Evolutionary conservation across 2,113 vertebrate genomes (phyloP).

Genomic region (Campylorhamphus procurvoides): DNA sequence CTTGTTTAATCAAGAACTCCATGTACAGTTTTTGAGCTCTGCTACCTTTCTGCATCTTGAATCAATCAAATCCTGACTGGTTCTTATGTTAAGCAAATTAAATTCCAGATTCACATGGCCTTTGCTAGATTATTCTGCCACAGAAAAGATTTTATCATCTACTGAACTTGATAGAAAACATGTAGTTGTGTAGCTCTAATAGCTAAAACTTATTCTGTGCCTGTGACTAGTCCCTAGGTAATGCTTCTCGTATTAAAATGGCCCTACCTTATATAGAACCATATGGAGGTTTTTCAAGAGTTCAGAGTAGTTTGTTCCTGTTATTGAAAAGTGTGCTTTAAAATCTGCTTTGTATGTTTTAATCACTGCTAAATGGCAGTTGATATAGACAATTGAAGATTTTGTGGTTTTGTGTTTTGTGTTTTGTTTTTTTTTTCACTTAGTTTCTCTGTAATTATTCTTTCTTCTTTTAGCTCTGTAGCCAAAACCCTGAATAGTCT

Average conservation of each 20-base stretch:
- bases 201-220: neutral
- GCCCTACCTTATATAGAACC: neutral
- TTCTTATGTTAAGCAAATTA: conserved; percentile 49
- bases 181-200: neutral
- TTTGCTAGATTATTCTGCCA: conserved; percentile 17
- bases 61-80: conserved; percentile 43
- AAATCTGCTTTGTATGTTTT: neutral
- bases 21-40: conserved; percentile 10
- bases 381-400: neutral
- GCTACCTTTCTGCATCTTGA: conserved; percentile 30
- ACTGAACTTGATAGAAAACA: conserved; percentile 1
- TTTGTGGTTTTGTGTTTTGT: neutral
- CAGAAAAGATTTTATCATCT: neutral
- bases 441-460: neutral
- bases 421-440: neutral
- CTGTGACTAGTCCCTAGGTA: neutral
- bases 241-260: neutral
- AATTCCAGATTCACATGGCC: conserved; percentile 18
- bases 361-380: neutral
- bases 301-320: neutral
- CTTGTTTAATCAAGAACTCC: conserved; percentile 50
- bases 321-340: neutral
- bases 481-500: neutral
- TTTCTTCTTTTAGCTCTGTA: neutral
- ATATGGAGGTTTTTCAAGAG: neutral